A percentile compares a stretch with the other conserved stretches of the same genome.
Conservation (phyloP, 2,113 vertebrate species). For the Phrynosoma blainvillii region DNA sequence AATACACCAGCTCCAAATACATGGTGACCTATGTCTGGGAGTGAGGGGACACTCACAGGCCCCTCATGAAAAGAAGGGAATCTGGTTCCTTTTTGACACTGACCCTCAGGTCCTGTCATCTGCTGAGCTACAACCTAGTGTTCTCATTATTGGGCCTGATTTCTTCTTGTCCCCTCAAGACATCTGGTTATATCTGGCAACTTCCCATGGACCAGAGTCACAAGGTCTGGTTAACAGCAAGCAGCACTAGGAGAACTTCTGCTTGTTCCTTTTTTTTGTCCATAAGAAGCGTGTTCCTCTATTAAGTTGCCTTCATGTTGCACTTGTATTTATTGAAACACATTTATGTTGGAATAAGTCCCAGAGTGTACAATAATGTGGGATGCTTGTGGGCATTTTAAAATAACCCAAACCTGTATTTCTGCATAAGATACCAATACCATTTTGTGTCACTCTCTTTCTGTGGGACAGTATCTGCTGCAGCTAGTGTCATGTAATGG, state of each 20-base stretch:
- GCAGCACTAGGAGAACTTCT: not conserved
- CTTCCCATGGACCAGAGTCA: not conserved
- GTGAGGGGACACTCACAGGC: not conserved
- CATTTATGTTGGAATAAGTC: not conserved
- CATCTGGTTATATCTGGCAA: not conserved
- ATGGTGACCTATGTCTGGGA: not conserved
- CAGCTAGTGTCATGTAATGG: not conserved
- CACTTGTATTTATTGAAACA: not conserved
- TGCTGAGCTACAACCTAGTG: not conserved
- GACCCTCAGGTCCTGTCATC: not conserved
- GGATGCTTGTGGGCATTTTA: not conserved
- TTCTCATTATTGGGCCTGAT: not conserved
- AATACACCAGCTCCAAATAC: not conserved
- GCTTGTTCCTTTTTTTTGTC: not conserved
- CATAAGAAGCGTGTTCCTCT: not conserved
- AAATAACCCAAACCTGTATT: slow-evolving; percentile 7
- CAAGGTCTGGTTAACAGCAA: not conserved
- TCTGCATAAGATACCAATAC: not conserved
- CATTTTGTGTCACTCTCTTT: not conserved
- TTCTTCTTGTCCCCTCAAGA: not conserved
- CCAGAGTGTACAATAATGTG: not conserved
- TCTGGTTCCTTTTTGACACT: not conserved
- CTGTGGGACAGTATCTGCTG: not conserved
- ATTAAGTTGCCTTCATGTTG: not conserved
- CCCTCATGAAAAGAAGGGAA: not conserved